Evolutionary conservation across 2,888 invertebrate species (phyloP), one percentile per base, ranked within the genome.

Genomic region (Nesidiocoris tenuis): DNA sequence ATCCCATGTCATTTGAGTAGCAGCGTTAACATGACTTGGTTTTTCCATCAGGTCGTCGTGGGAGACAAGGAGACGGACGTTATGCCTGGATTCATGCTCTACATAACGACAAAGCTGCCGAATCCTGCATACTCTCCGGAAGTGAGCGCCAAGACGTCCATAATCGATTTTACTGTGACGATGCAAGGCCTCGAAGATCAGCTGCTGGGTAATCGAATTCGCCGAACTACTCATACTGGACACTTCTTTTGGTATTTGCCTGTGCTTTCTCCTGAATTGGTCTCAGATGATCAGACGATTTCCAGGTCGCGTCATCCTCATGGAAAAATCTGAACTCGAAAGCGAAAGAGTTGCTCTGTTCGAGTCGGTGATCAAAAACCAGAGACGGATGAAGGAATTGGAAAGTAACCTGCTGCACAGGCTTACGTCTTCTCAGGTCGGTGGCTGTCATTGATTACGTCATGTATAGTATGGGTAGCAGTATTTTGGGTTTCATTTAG

Each of bases 51-150:
- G 84, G 95, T 95, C 0, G 89, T 95, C 57, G 93, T 96, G 0
- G 95, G 95, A 0, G 98, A 98, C 83, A 98, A 98, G 82, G 98
- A 98, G 85, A 96, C 95, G 82, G 98, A 98, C 82, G 95, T 98
- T 0, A 92, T 96, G 91, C 93, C 94, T 18, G 96, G 95, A 0
- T 98, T 98, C 82, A 92, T 93, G 90, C 86, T 98, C 1, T 98
- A 97, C 82, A 93, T 98, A 67, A 98, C 98, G 0, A 98, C 98
- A 0, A 98, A 98, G 84, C 84, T 98, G 74, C 94, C 96, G 0
- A 98, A 98, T 85, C 98, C 98, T 0, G 92, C 96, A 0, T 98
- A 97, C 84, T 96, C 96, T 16, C 98, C 98, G 0, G 98, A 98
- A 86, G 91, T 98, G 79, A 95, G 95, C 81, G 97, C 98, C 0